Base-by-base conservation (phyloP, 2,888 invertebrate species). In the Deilephila porcellus region DNA sequence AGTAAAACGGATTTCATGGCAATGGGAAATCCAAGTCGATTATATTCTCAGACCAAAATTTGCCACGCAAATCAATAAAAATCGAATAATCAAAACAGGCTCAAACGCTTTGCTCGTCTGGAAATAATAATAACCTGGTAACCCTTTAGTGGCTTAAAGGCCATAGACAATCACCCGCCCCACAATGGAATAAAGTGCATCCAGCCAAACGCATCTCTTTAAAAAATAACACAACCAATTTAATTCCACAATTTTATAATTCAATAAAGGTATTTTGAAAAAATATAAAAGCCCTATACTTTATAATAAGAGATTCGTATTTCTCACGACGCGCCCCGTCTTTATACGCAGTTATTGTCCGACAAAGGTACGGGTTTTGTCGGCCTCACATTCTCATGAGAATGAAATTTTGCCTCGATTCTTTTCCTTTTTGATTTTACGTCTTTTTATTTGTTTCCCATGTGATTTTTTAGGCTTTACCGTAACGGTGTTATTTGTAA, bases 241-340 rank as follows among this genome's bases (percentile, higher is more conserved):
- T 67, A 1, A 67, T 67, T 67, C 67, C 52, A 67, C 45, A 45
- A 67, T 67, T 52, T 52, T 67, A 67, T 64, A 64, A 64, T 64
- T 67, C 67, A 67, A 67, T 67, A 52, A 67, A 67, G 67, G 67
- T 45, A 45, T 67, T 67, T 67, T 67, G 52, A 67, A 67, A 52
- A 67, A 52, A 52, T 25, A 67, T 52, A 67, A 67, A 67, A 67
- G 67, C 67, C 67, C 67, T 67, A 29, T 67, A 67, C 45, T 45
- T 45, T 67, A 67, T 67, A 67, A 67, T 67, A 67, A 52, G 67
- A 56, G 56, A 52, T 67, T 45, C 67, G 45, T 67, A 67, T 67
- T 67, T 67, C 67, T 67, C 67, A 67, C 67, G 67, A 52, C 25
- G 67, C 67, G 25, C 67, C 67, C 64, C 67, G 67, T 52, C 67